Percentiles rank a stretch among this genome's conserved stretches.
phyloP scores from a whole-genome alignment of 2,888 invertebrate species.

The Acrobasis consociella region DNA sequence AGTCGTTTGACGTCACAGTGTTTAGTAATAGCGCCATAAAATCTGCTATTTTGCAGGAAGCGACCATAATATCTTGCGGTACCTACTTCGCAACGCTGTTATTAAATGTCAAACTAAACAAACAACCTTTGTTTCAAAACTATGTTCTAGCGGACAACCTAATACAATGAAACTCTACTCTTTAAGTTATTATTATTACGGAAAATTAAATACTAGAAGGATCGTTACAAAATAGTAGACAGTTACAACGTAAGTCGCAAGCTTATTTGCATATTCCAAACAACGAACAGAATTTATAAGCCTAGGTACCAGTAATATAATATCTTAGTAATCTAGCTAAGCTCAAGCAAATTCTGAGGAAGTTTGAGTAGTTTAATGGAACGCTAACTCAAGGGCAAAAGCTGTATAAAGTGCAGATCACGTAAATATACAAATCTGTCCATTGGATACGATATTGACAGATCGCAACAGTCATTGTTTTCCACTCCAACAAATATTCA shows the following conservation, averaged over 20 bases:
- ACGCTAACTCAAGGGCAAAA: slow-evolving; percentile 4
- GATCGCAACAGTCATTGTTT: slow-evolving; percentile 10
- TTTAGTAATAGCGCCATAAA: slow-evolving; percentile 16
- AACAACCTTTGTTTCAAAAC: slow-evolving; percentile 12
- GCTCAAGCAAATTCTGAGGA: neutral
- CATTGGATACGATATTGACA: slow-evolving; percentile 13
- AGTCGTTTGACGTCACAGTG: slow-evolving; percentile 26
- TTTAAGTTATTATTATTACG: neutral
- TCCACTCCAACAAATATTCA: slow-evolving; percentile 13
- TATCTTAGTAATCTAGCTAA: no score
- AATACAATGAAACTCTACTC: neutral
- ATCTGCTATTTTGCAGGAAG: slow-evolving; percentile 20
- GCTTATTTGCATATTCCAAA: no score
- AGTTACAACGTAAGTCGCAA: neutral
- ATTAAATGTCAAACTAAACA: slow-evolving; percentile 14
- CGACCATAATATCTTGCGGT: slow-evolving; percentile 7
- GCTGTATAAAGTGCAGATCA: slow-evolving; percentile 14
- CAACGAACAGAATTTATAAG: no score
- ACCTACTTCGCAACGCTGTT: neutral
- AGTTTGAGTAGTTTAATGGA: neutral
- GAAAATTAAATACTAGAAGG: neutral
- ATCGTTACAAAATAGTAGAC: no score
- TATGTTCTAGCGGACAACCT: neutral
- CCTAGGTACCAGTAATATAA: no score
- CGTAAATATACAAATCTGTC: slow-evolving; percentile 15